These are phyloP conservation scores for Zophobas morio DNA, from an alignment of 1,140 invertebrate genomes.

Conservation along the genomic window DNA sequence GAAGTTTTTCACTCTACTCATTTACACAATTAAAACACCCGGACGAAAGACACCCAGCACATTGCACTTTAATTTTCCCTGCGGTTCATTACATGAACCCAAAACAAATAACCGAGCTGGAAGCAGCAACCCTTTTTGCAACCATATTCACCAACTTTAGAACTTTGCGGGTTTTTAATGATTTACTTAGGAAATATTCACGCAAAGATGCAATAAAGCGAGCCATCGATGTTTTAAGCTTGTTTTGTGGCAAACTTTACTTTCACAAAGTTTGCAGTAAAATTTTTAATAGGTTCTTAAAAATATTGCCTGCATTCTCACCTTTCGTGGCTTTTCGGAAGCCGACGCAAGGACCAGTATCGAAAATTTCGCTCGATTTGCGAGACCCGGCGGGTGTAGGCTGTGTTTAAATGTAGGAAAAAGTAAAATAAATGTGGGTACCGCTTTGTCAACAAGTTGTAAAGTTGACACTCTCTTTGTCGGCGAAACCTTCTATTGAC, in stretches of 20 bases:
- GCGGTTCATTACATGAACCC: not conserved
- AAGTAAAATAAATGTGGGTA: conserved; percentile 29
- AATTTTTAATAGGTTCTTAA: too few species aligned
- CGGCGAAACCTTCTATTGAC: conserved; percentile 30
- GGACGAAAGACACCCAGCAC: conserved; percentile 5
- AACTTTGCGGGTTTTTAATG: conserved; percentile 1
- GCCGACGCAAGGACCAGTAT: too few species aligned
- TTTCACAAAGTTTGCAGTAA: too few species aligned
- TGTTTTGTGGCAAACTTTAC: too few species aligned
- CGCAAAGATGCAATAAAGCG: not conserved
- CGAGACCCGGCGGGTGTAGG: not conserved
- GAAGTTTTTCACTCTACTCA: conserved; percentile 15
- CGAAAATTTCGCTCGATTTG: not conserved
- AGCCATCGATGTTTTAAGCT: not conserved
- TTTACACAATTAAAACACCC: conserved; percentile 23
- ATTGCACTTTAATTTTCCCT: conserved; percentile 22
- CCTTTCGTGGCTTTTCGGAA: too few species aligned
- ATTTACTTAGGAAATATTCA: not conserved
- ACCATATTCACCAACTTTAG: not conserved
- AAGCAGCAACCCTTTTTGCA: not conserved
- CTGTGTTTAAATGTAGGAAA: conserved; percentile 1
- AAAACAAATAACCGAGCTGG: not conserved
- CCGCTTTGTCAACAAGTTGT: conserved; percentile 29
- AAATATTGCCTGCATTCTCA: too few species aligned
- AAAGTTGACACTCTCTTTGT: conserved; percentile 36